A percentile compares a stretch with the other conserved stretches of the same genome.
These are phyloP conservation scores for Labia minor DNA, from an alignment of 2,888 invertebrate genomes.

Conservation along the genomic window DNA sequence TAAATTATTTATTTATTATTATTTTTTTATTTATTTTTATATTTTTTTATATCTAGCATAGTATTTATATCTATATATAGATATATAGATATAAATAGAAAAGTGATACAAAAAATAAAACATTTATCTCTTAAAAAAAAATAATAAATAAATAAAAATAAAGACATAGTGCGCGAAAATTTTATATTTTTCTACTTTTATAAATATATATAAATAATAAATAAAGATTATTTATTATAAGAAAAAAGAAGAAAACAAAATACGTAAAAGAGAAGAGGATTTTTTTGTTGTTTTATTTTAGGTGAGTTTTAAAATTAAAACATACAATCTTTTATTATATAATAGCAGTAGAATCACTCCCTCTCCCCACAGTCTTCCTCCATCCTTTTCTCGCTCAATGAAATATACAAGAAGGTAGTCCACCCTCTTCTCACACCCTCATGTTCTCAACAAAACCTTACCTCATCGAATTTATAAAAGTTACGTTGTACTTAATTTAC, in stretches of 20 bases:
- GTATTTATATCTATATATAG: too few relatives aligned
- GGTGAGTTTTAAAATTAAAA: background rate
- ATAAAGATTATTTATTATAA: background rate
- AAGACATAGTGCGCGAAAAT: slow-evolving; percentile 3
- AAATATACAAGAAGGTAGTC: too few relatives aligned
- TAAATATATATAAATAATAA: background rate
- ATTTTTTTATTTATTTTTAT: background rate
- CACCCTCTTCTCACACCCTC: too few relatives aligned
- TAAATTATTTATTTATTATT: background rate
- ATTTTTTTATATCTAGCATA: too few relatives aligned
- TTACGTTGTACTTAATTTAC: too few relatives aligned
- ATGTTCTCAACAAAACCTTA: too few relatives aligned
- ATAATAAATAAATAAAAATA: background rate
- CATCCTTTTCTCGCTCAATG: background rate
- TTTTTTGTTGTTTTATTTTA: too few relatives aligned
- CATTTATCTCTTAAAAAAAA: too few relatives aligned
- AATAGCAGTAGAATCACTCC: background rate
- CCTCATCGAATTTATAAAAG: too few relatives aligned
- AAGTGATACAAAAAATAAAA: too few relatives aligned
- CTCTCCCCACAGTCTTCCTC: too few relatives aligned
- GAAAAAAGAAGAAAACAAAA: background rate
- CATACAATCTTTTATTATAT: background rate
- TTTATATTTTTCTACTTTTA: slow-evolving; percentile 2
- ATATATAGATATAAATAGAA: too few relatives aligned
- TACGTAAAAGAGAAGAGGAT: background rate